Evolutionary conservation across 2,797 vertebrate genomes (phyloP), one percentile per base, ranked within the genome.

Genomic region (Fratercula arctica): DNA sequence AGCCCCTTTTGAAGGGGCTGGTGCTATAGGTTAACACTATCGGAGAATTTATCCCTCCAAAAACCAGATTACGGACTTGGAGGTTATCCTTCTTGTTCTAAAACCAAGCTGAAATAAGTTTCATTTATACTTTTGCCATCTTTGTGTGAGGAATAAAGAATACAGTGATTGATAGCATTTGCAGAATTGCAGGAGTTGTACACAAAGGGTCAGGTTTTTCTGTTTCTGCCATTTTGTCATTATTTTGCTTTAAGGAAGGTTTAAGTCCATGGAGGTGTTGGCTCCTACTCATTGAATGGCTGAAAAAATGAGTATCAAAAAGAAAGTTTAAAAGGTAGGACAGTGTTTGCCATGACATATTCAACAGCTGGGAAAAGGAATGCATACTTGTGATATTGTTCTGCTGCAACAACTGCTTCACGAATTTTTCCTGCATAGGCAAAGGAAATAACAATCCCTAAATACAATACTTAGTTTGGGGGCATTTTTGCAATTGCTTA

Each of bases 1-100:
- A 78, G 21, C 35, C 25, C 18, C 39, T 78, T 87, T 48, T n/a
- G 59, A 83, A 76, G 31, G 16, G 11, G 24, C 19, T 83, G 60
- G 31, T 7, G 6, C 24, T 21, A 0, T 13, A 51, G 48, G 26
- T 4, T 72, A 29, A 18, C 2, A 5, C n/a, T 53, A 0, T 2
- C 61, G 43, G 43, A 76, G 76, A 88, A 56, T 5, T 3, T 48
- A 4, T 20, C 21, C 15, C 26, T 77, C 56, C 1, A 82, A 70
- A 63, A 79, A 19, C 2, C 11, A 14, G 3, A 63, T 48, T 61
- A n/a, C 4, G 4, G 68, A 33, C 39, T 41, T 68, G 48, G n/a
- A 85, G 33, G 28, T 89, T 87, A 18, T 61, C 7, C 60, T 82
- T 46, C 37, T 83, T 79, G 19, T 66, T 78, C 31, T 69, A 63